These are phyloP conservation scores for Pitta sordida DNA, from an alignment of 2,113 vertebrate species.

Conservation along the genomic window DNA sequence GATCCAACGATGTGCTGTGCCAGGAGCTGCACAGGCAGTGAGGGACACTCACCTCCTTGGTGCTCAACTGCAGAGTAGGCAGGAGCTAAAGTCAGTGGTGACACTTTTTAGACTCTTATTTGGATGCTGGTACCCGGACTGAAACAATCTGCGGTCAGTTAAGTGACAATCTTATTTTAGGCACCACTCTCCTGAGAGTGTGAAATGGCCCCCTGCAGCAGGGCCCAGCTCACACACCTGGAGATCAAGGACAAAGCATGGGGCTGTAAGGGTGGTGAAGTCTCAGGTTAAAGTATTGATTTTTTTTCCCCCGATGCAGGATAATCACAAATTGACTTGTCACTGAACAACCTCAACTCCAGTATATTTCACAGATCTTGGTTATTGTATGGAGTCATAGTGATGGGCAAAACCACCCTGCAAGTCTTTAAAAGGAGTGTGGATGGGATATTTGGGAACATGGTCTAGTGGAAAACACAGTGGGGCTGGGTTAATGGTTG, in stretches of 20 bases:
- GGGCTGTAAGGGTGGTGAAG: not conserved
- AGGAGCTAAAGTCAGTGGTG: not conserved
- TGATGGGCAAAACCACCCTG: not conserved
- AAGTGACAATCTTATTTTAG: not conserved
- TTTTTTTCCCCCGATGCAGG: not conserved
- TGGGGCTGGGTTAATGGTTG: not conserved
- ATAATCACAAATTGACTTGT: not conserved
- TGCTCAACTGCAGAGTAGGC: not conserved
- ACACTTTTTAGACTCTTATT: not conserved
- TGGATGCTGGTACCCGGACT: not conserved
- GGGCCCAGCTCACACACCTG: not conserved
- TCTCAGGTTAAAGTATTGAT: not conserved
- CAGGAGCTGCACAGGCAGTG: fast-evolving
- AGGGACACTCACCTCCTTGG: not conserved
- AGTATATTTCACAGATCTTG: not conserved
- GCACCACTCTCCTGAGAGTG: not conserved
- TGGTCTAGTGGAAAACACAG: not conserved
- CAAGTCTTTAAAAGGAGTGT: not conserved
- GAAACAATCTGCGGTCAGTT: not conserved
- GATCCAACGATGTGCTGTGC: fast-evolving
- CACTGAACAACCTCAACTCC: not conserved
- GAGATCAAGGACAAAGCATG: not conserved
- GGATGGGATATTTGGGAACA: not conserved
- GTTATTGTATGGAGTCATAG: not conserved
- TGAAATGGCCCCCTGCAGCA: not conserved